phyloP scores from a whole-genome alignment of 2,113 vertebrate genomes.

The Oreochromis spilurus region DNA sequence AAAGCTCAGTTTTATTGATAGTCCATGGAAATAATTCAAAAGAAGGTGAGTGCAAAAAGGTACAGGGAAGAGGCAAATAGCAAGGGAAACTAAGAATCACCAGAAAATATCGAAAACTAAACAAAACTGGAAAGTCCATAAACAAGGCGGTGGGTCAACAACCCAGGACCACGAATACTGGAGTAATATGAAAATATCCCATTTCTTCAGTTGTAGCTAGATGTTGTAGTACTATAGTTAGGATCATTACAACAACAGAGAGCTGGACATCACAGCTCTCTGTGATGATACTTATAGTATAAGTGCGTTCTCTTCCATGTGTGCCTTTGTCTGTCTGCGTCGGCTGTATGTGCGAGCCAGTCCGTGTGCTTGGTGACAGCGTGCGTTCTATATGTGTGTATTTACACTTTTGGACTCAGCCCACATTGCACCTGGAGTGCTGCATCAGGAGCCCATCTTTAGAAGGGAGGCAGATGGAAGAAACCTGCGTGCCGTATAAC shows the following conservation, averaged over 20 bases:
- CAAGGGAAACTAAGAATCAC: background rate
- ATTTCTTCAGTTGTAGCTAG: background rate
- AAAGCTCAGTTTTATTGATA: background rate
- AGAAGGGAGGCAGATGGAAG: conserved; percentile 55
- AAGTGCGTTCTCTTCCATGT: background rate
- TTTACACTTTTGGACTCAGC: conserved; percentile 29
- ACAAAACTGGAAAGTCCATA: background rate
- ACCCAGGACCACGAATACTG: background rate
- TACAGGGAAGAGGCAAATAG: background rate
- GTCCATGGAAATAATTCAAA: background rate
- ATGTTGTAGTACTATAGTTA: background rate
- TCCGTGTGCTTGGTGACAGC: conserved; percentile 2
- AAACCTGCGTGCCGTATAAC: conserved; percentile 19
- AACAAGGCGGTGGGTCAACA: background rate
- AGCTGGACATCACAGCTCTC: background rate
- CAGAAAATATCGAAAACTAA: background rate
- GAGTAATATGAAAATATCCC: background rate
- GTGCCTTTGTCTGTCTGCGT: background rate
- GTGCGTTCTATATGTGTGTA: conserved; percentile 5
- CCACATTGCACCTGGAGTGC: conserved; percentile 57
- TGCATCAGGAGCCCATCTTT: conserved; percentile 38
- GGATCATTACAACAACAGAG: background rate
- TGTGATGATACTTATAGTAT: background rate
- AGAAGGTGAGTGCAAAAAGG: background rate
- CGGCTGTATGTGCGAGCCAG: background rate